phyloP scores from a whole-genome alignment of 2,113 vertebrate species.

The Neolamprologus hecqui region DNA sequence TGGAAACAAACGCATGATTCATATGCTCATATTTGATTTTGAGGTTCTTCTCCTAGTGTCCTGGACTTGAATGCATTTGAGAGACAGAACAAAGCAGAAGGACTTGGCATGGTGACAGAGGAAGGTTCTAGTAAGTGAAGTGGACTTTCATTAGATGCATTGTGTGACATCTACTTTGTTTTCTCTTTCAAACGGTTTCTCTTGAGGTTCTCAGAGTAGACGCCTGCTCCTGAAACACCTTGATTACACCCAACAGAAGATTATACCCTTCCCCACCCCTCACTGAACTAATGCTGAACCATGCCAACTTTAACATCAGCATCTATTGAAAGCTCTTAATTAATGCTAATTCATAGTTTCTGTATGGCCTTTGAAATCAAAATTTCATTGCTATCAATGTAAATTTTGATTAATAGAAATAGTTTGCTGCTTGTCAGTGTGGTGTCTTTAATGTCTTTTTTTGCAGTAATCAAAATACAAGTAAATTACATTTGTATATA shows the following conservation, averaged over 20 bases:
- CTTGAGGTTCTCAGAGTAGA: neutral
- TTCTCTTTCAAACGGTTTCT: neutral
- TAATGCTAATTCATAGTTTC: neutral
- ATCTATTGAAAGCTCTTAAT: neutral
- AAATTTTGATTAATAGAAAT: constrained; percentile 6
- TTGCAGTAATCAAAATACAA: neutral
- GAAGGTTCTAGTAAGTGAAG: constrained; percentile 95
- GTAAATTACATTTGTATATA: neutral
- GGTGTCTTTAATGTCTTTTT: neutral
- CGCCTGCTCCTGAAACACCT: neutral
- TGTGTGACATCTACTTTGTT: neutral
- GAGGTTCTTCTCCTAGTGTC: constrained; percentile 70
- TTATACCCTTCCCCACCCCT: neutral
- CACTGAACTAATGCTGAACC: constrained; percentile 39
- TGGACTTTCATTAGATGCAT: neutral
- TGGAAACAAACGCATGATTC: neutral
- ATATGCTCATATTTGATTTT: neutral
- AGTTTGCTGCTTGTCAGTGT: neutral
- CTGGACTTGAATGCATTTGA: constrained; percentile 99
- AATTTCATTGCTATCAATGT: constrained; percentile 5
- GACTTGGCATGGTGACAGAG: constrained; percentile 97
- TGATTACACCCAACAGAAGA: neutral
- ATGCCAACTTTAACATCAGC: neutral
- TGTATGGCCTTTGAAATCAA: neutral
- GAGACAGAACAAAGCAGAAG: constrained; percentile 98